These are phyloP conservation scores for Bicyclus anynana DNA, from an alignment of 1,140 invertebrate genomes.

Conservation along the genomic window DNA sequence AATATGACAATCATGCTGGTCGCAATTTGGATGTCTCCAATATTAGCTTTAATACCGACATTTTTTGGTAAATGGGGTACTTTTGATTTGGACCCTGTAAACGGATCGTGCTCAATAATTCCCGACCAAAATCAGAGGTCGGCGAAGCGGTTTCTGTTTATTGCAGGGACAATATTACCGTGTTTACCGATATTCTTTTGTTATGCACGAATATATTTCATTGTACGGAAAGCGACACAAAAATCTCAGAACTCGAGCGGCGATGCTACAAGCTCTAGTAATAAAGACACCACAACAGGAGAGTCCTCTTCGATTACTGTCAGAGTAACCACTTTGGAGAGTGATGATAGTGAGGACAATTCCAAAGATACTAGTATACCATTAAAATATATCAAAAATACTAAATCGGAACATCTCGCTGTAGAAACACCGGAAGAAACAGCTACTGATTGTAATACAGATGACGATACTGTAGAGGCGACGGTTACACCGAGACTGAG, in stretches of 20 bases:
- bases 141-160: constrained; percentile 88
- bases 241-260: constrained; percentile 67
- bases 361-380: not conserved
- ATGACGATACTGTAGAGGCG: constrained; percentile 18
- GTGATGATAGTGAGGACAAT: constrained; percentile 6
- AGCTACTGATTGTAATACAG: not conserved
- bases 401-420: constrained; percentile 1
- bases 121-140: constrained; percentile 80
- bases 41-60: constrained; percentile 83
- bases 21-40: constrained; percentile 84
- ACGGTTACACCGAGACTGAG: constrained; percentile 16
- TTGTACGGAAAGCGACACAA: constrained; percentile 84
- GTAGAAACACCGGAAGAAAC: constrained; percentile 14
- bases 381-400: not conserved
- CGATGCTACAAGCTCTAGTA: constrained; percentile 8
- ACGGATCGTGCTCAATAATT: constrained; percentile 88
- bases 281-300: constrained; percentile 20
- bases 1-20: constrained; percentile 40
- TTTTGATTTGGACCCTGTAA: constrained; percentile 83
- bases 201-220: constrained; percentile 87
- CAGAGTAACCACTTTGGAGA: constrained; percentile 6
- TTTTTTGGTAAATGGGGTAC: constrained; percentile 86
- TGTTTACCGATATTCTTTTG: constrained; percentile 86
- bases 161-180: constrained; percentile 85
- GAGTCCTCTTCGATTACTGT: constrained; percentile 24